A percentile compares a stretch with the other conserved stretches of the same genome.
Evolutionary conservation across 2,113 vertebrate genomes (phyloP).

Genomic region (Cyanocitta stelleri): DNA sequence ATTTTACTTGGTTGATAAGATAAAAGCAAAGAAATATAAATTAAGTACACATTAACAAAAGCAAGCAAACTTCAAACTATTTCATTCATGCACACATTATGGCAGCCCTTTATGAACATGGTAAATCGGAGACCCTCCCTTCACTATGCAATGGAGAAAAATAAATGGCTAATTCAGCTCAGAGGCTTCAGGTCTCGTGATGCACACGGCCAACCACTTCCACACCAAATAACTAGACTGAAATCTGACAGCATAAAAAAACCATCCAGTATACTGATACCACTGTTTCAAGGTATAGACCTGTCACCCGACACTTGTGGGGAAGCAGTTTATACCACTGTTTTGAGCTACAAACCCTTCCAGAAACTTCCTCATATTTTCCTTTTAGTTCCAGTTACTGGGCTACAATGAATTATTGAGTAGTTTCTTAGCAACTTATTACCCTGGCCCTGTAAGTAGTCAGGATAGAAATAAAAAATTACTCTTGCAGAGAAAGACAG

Average conservation of each 20-base stretch:
- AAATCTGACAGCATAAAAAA: background rate
- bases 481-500: background rate
- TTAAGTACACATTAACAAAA: background rate
- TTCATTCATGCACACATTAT: background rate
- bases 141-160: background rate
- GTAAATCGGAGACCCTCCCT: background rate
- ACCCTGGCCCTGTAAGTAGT: background rate
- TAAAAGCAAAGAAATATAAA: constrained; percentile 15
- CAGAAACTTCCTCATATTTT: background rate
- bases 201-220: background rate
- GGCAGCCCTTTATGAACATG: background rate
- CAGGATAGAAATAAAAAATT: background rate
- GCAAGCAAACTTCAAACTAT: background rate
- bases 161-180: accelerated
- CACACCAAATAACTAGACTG: background rate
- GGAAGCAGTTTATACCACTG: background rate
- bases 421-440: background rate
- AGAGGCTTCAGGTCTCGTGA: background rate
- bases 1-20: constrained; percentile 34
- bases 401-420: background rate
- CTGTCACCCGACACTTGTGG: background rate
- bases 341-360: background rate
- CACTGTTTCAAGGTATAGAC: accelerated
- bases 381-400: background rate
- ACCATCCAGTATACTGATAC: background rate